Percentiles rank a stretch among this genome's conserved stretches.
These are phyloP conservation scores for Ophioninae sp. DNA, from an alignment of 2,888 invertebrate species.

Conservation along the genomic window DNA sequence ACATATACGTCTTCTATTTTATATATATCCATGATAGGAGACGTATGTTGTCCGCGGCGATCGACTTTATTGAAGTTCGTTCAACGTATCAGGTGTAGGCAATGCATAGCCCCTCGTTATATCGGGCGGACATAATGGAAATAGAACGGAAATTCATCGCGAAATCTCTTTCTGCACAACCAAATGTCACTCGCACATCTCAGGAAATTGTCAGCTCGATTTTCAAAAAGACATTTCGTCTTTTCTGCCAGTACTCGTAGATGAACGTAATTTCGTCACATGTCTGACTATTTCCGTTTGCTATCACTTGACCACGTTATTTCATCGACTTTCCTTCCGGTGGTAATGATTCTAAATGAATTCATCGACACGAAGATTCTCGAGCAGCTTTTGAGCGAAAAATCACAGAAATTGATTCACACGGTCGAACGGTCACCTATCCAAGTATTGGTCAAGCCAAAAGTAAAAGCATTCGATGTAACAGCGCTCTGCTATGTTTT, in stretches of 20 bases:
- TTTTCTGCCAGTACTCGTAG: neutral
- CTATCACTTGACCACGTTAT: neutral
- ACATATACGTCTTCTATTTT: too few relatives aligned
- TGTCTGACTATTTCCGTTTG: conserved; percentile 11
- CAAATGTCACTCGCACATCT: neutral
- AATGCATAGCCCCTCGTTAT: neutral
- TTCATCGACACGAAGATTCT: neutral
- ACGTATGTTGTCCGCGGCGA: conserved; percentile 10
- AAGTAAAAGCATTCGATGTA: too few relatives aligned
- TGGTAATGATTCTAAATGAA: neutral
- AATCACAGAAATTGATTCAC: too few relatives aligned
- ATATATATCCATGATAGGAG: neutral
- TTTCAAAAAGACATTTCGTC: neutral
- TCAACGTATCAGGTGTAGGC: neutral
- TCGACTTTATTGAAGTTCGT: conserved; percentile 43
- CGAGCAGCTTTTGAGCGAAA: neutral
- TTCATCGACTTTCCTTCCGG: neutral
- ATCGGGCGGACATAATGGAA: neutral
- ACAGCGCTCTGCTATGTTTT: neutral
- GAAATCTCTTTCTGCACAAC: neutral
- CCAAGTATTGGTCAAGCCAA: neutral
- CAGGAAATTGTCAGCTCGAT: neutral
- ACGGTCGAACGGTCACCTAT: neutral
- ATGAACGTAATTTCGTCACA: neutral
- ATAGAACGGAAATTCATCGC: neutral